Conservation (phyloP, 2,113 vertebrate genomes). For the Axis porcinus region DNA sequence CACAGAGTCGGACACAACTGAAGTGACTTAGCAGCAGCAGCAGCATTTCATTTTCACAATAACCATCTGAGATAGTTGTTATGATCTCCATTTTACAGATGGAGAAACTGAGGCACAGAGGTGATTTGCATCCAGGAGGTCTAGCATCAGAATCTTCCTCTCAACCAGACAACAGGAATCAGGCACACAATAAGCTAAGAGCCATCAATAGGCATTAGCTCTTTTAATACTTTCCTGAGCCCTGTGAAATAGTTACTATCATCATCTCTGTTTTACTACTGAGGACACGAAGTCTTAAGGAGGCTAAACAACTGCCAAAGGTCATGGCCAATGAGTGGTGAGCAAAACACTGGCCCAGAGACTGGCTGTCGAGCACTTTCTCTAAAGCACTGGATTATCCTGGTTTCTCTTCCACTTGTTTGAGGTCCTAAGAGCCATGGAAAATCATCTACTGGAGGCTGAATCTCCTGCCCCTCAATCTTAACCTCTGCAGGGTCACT, state of each 20-base stretch:
- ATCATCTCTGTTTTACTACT: background rate
- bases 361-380: background rate
- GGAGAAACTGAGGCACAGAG: background rate
- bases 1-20: too few species aligned
- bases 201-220: background rate
- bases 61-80: background rate
- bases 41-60: background rate
- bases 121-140: background rate
- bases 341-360: background rate
- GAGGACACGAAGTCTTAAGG: background rate
- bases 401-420: background rate
- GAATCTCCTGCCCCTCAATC: too few species aligned
- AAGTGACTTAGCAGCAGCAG: too few species aligned
- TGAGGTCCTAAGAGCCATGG: background rate
- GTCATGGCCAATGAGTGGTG: background rate
- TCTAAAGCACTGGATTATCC: background rate
- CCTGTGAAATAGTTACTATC: background rate
- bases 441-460: background rate
- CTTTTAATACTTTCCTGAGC: background rate
- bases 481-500: background rate
- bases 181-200: background rate
- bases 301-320: background rate
- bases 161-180: background rate
- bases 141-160: background rate
- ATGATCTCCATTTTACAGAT: background rate